A percentile compares a stretch with the other conserved stretches of the same genome.
Evolutionary conservation across 2,888 invertebrate genomes (phyloP).

Genomic region (Muscina levida): DNA sequence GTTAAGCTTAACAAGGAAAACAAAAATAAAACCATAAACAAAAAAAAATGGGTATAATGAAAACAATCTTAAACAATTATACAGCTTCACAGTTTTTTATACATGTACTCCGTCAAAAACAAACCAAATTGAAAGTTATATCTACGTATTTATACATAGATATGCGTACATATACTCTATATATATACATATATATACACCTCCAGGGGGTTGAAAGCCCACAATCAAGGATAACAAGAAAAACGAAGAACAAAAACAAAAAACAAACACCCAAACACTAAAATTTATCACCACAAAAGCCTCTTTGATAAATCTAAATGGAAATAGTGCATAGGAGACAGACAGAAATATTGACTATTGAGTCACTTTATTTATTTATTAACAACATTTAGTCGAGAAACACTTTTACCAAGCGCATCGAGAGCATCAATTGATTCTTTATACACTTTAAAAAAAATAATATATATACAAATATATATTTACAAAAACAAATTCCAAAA

Average conservation of each 20-base stretch:
- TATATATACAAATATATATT: too few species aligned
- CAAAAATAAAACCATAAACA: neutral
- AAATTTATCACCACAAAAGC: conserved; percentile 61
- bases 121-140: conserved; percentile 30
- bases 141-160: conserved; percentile 54
- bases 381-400: conserved; percentile 53
- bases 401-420: conserved; percentile 49
- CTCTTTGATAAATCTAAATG: conserved; percentile 48
- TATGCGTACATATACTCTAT: conserved; percentile 43
- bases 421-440: conserved; percentile 64
- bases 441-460: conserved; percentile 50
- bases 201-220: neutral
- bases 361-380: conserved; percentile 6
- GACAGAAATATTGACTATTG: conserved; percentile 19
- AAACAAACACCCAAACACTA: conserved; percentile 51
- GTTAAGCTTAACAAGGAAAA: conserved; percentile 65
- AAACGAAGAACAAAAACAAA: conserved; percentile 45
- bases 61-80: conserved; percentile 45
- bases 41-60: conserved; percentile 8
- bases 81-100: conserved; percentile 61
- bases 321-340: conserved; percentile 15
- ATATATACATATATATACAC: conserved; percentile 16
- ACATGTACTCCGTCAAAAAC: conserved; percentile 45
- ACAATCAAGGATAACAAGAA: conserved; percentile 36
- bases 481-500: conserved; percentile 20